Conservation (phyloP, 35 echinoderm and acorn worm genomes). For the Apostichopus japonicus region DNA sequence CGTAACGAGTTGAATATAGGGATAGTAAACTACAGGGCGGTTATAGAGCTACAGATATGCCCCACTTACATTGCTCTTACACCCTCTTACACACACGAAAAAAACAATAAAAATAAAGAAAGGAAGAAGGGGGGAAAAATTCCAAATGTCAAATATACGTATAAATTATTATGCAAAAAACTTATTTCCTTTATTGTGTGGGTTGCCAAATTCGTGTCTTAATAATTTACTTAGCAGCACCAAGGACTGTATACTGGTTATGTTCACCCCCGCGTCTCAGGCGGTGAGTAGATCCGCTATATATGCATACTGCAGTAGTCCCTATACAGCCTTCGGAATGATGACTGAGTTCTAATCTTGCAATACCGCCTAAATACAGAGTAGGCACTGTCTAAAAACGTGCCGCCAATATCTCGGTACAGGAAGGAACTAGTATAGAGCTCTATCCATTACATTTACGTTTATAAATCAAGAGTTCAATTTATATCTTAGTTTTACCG, state of each 20-base stretch:
- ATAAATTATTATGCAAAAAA: neutral
- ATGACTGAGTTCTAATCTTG: too few species aligned
- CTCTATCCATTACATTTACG: too few species aligned
- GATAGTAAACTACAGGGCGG: neutral
- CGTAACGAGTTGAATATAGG: neutral
- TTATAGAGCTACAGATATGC: neutral
- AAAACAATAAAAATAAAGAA: neutral
- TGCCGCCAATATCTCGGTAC: too few species aligned
- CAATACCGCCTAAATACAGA: too few species aligned
- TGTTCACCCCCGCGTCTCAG: neutral
- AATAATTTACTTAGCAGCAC: neutral
- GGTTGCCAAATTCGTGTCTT: neutral
- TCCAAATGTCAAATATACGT: slow-evolving; percentile 18
- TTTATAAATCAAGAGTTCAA: too few species aligned
- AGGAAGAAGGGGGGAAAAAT: neutral
- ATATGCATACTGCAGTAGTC: too few species aligned
- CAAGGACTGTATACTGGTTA: neutral
- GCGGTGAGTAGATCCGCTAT: neutral
- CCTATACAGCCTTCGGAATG: too few species aligned
- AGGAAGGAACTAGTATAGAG: too few species aligned
- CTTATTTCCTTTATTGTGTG: slow-evolving; percentile 7
- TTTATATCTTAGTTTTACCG: too few species aligned
- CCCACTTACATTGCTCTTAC: neutral
- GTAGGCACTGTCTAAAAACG: too few species aligned
- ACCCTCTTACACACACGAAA: neutral